Conservation (phyloP, 2,113 vertebrate genomes). For the Cettia cetti region DNA sequence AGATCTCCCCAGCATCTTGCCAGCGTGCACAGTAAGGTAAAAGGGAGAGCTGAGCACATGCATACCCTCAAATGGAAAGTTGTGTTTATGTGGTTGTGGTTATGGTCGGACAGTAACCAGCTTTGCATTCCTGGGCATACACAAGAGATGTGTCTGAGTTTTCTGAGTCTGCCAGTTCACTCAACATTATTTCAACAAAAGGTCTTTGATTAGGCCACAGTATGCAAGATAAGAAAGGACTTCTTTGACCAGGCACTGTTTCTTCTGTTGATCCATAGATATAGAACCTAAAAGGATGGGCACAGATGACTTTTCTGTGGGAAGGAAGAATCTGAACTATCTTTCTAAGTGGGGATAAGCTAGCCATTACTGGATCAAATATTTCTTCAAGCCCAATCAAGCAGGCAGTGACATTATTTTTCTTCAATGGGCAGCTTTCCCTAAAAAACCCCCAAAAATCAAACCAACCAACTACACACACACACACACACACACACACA, state of each 20-base stretch:
- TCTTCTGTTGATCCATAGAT: neutral
- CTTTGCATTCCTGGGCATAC: conserved; percentile 31
- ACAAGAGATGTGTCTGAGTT: conserved; percentile 20
- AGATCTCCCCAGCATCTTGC: neutral
- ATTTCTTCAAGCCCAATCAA: neutral
- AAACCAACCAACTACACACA: neutral
- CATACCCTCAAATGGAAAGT: conserved; percentile 47
- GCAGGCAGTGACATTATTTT: neutral
- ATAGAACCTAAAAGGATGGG: neutral
- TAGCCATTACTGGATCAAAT: neutral
- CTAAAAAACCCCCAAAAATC: neutral
- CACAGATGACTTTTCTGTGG: neutral
- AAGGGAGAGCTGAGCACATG: neutral
- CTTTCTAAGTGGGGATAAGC: neutral
- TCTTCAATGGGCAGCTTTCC: neutral
- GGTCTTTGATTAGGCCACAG: neutral
- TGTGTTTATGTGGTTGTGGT: conserved; percentile 58
- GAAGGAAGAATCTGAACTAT: neutral
- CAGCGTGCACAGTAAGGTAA: neutral
- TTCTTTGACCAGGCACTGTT: neutral
- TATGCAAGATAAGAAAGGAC: neutral
- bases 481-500: too few species aligned
- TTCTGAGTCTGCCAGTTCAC: conserved; percentile 6
- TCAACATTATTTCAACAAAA: neutral
- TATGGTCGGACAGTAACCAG: conserved; percentile 42